Conservation (phyloP, 2,888 invertebrate genomes). For the Hyposoter dolosus region DNA sequence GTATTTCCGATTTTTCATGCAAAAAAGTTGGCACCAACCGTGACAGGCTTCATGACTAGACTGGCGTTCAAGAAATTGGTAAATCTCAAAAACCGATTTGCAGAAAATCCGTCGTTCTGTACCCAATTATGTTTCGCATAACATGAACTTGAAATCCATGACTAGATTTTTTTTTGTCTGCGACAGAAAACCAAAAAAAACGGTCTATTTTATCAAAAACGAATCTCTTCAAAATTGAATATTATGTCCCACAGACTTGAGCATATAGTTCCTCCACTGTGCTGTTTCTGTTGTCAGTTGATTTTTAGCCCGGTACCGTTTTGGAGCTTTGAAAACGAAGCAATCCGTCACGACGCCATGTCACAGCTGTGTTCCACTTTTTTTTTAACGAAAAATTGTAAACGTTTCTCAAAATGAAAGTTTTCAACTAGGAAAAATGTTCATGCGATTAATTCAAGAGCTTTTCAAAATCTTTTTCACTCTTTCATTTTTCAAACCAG, state of each 20-base stretch:
- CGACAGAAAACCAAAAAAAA: background rate
- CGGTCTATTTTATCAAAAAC: background rate
- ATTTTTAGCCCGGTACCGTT: constrained; percentile 1
- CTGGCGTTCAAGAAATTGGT: background rate
- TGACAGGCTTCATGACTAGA: background rate
- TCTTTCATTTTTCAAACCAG: background rate
- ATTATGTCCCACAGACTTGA: background rate
- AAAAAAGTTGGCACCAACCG: background rate
- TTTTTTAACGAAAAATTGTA: background rate
- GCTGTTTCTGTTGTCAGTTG: background rate
- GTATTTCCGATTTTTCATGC: background rate
- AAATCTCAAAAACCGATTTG: background rate
- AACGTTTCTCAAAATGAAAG: background rate
- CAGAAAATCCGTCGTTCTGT: background rate
- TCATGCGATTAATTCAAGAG: background rate
- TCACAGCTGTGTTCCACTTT: constrained; percentile 2
- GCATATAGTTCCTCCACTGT: background rate
- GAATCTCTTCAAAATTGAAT: background rate
- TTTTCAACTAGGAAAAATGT: background rate
- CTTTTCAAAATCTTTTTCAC: background rate
- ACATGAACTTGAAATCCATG: background rate
- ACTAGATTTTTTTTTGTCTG: background rate
- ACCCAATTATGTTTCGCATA: background rate
- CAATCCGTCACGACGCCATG: background rate
- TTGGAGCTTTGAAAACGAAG: background rate